A percentile compares a stretch with the other conserved stretches of the same genome.
Conservation (phyloP, 2,797 vertebrate species). For the Hydrophis major region DNA sequence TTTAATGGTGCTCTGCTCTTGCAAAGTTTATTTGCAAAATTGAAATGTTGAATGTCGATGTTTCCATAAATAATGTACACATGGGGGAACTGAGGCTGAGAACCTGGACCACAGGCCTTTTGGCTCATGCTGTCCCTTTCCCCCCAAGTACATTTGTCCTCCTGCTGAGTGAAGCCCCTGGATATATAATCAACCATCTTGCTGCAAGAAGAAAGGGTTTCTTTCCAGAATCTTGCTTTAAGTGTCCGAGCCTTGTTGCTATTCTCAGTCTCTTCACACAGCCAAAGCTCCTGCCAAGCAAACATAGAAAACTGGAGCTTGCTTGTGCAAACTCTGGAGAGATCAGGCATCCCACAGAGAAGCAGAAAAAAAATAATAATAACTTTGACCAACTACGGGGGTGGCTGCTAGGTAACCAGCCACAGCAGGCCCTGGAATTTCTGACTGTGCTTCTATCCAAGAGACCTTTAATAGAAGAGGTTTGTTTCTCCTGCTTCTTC, state of each 20-base stretch:
- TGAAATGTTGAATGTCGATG: background rate
- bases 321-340: constrained; percentile 25
- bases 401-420: constrained; percentile 29
- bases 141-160: background rate
- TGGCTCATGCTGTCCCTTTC: background rate
- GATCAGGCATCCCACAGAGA: background rate
- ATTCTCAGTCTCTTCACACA: constrained; percentile 3
- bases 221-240: rapidly evolving
- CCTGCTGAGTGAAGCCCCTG: background rate
- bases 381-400: background rate
- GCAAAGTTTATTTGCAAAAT: background rate
- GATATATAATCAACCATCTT: background rate
- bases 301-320: constrained; percentile 16
- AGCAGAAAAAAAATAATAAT: background rate
- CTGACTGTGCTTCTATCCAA: constrained; percentile 8
- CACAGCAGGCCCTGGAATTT: constrained; percentile 16
- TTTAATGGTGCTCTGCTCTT: background rate
- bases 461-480: constrained; percentile 6
- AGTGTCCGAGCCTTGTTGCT: background rate
- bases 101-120: background rate
- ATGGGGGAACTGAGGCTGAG: background rate
- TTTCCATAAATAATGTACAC: background rate
- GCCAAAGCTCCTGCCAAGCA: constrained; percentile 21
- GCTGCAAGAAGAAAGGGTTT: background rate
- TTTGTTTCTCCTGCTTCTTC: background rate